Conservation (phyloP, 1,140 invertebrate species). For the Lysiphlebus fabarum region DNA sequence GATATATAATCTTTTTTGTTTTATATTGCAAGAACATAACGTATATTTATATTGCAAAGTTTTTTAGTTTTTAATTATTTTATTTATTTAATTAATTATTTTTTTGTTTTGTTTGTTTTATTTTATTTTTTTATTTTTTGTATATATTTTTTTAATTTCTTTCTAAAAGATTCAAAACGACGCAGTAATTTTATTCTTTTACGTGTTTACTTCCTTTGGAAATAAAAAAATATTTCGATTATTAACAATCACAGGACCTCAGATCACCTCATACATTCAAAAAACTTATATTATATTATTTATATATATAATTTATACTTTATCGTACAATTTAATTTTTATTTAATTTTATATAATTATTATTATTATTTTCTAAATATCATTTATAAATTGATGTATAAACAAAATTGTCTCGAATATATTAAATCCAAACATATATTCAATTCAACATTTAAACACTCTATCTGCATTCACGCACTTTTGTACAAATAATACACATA, state of each 20-base stretch:
- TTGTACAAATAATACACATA: slow-evolving; percentile 20
- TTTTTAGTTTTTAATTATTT: slow-evolving; percentile 18
- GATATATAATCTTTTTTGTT: slow-evolving; percentile 35
- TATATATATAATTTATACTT: slow-evolving; percentile 26
- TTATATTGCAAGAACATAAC: slow-evolving; percentile 58
- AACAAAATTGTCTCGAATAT: too few relatives aligned
- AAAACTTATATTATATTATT: slow-evolving; percentile 41
- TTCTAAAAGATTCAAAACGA: slow-evolving; percentile 47
- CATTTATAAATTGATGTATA: too few relatives aligned
- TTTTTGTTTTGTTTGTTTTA: slow-evolving; percentile 48
- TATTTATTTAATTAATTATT: slow-evolving; percentile 6
- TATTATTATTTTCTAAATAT: neutral
- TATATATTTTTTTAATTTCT: slow-evolving; percentile 1
- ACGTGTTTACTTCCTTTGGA: slow-evolving; percentile 33
- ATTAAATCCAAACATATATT: slow-evolving; percentile 20
- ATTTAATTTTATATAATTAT: slow-evolving; percentile 6
- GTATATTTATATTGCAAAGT: slow-evolving; percentile 53
- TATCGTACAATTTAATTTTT: slow-evolving; percentile 11
- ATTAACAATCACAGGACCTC: slow-evolving; percentile 58
- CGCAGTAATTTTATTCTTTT: slow-evolving; percentile 38
- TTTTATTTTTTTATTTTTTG: slow-evolving; percentile 39
- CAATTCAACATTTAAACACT: slow-evolving; percentile 16
- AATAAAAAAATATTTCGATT: slow-evolving; percentile 59
- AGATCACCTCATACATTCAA: slow-evolving; percentile 54
- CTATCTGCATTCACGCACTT: slow-evolving; percentile 16